A percentile compares a stretch with the other conserved stretches of the same genome.
Conservation (phyloP, 1,140 invertebrate genomes). For the Drosophila nebulosa region DNA sequence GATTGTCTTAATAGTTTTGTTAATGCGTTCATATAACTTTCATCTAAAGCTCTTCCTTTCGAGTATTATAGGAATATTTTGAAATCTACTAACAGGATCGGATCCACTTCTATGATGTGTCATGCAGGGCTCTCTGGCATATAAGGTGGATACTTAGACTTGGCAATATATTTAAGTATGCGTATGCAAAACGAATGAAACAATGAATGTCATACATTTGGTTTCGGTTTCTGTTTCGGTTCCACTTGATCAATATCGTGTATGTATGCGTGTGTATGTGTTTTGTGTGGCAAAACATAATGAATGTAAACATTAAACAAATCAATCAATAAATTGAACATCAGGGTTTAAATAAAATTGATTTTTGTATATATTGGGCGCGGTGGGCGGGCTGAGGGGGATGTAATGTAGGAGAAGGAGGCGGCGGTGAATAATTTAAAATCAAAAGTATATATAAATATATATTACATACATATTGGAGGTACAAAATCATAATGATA, state of each 20-base stretch:
- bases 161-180: background rate
- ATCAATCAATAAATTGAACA: constrained; percentile 8
- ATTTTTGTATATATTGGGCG: background rate
- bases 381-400: background rate
- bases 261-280: constrained; percentile 9
- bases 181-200: background rate
- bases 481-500: constrained; percentile 23
- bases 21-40: no score
- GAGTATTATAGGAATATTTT: no score
- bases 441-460: constrained; percentile 26
- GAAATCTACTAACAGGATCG: no score
- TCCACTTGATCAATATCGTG: background rate
- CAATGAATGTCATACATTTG: background rate
- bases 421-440: background rate
- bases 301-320: constrained; percentile 5
- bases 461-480: background rate
- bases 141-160: no score
- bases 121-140: background rate
- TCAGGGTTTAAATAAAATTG: background rate
- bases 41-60: no score
- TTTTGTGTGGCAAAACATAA: constrained; percentile 36
- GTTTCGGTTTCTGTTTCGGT: background rate
- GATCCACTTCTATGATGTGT: background rate
- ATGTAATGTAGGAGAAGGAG: background rate
- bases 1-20: no score